Base-by-base conservation (phyloP, 2,888 invertebrate species). In the Callyntrura sp. region DNA sequence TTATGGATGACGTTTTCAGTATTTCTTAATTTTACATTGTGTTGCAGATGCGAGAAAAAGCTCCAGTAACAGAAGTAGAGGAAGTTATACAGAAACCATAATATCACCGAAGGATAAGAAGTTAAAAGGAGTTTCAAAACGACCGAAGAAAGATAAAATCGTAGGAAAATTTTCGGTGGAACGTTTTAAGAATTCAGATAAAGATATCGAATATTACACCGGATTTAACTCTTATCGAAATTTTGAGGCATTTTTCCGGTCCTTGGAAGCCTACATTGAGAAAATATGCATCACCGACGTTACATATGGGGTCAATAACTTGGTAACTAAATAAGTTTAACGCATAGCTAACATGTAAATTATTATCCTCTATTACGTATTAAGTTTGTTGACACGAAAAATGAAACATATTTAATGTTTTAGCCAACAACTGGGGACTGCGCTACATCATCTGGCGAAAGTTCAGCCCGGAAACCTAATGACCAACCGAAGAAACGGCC, bases 161-260 rank as follows among this genome's bases (percentile, higher is more conserved):
- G 48, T 79, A 45, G 92, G 93, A 23, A 91, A 90, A 17, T 93
- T 93, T 84, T 92, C 92, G 0, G 92, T 93, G 0, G 93, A 93
- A 45, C 85, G 93, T 28, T 93, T 93, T 76, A 85, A 87, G 20
- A 88, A 91, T 23, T 91, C 89, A 1, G 92, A 93, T 78, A 93
- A 93, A 68, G 93, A 93, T 78, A 93, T 93, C 81, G 93, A 92
- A 76, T 93, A 93, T 51, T 93, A 93, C 90, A 93, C 93, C 3
- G 92, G 93, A 35, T 93, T 93, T 65, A 89, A 70, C 14, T 90
- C 93, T 0, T 93, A 91, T 57, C 70, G 85, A 12, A 91, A 91
- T 45, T 93, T 92, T 60, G 93, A 93, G 68, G 91, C 91, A 1
- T 93, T 93, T 68, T 93, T 93, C 62, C 90, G 92, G 3, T 92